A percentile compares a stretch with the other conserved stretches of the same genome.
These are phyloP conservation scores for Cyrtorhinus lividipennis DNA, from an alignment of 1,140 invertebrate genomes.

Conservation along the genomic window DNA sequence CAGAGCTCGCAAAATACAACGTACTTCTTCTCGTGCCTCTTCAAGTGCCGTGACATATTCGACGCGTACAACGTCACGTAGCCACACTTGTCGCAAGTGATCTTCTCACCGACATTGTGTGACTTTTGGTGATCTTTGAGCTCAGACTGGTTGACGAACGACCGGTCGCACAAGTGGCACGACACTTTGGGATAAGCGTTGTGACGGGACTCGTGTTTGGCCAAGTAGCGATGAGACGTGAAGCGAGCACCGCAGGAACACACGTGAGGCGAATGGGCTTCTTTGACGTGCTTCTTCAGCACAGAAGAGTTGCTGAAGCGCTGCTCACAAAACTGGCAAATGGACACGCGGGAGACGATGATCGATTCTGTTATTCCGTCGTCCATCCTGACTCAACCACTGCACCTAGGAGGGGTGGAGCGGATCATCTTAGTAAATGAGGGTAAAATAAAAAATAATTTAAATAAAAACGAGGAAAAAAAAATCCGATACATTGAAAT, in stretches of 20 bases:
- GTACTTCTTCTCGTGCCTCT: slow-evolving; percentile 32
- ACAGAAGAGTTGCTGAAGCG: slow-evolving; percentile 36
- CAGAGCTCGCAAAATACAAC: slow-evolving; percentile 31
- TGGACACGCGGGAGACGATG: too few relatives aligned
- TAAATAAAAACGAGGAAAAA: too few relatives aligned
- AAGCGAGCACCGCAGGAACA: slow-evolving; percentile 16
- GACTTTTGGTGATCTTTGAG: slow-evolving; percentile 17
- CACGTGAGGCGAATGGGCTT: background rate
- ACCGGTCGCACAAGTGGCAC: slow-evolving; percentile 8
- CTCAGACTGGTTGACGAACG: slow-evolving; percentile 12
- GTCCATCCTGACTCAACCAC: too few relatives aligned
- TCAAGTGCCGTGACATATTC: slow-evolving; percentile 30
- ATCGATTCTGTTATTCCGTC: too few relatives aligned
- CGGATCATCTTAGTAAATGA: too few relatives aligned
- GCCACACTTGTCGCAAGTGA: background rate
- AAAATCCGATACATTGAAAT: too few relatives aligned
- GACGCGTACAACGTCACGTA: slow-evolving; percentile 27
- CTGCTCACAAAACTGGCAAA: slow-evolving; percentile 40
- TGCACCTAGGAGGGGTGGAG: too few relatives aligned
- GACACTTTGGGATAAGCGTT: slow-evolving; percentile 6
- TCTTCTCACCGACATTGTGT: slow-evolving; percentile 9
- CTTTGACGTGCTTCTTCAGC: slow-evolving; percentile 33
- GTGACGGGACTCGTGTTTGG: slow-evolving; percentile 3
- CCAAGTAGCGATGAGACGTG: background rate
- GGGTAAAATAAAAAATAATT: too few relatives aligned